phyloP scores from a whole-genome alignment of 2,888 invertebrate genomes.

The Rotaria sp. region DNA sequence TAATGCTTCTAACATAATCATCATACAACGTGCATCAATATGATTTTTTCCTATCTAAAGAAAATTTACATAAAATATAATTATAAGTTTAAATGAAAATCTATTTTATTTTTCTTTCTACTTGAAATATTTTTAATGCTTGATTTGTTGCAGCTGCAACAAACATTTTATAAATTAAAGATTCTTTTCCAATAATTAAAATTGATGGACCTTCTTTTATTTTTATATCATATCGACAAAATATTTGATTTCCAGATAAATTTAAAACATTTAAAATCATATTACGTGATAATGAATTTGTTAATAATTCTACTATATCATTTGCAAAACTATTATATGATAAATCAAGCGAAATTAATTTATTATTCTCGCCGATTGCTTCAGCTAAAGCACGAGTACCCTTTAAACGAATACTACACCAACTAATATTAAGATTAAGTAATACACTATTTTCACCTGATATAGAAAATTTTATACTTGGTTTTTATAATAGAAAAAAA shows the following conservation, averaged over 20 bases:
- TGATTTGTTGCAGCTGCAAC: neutral
- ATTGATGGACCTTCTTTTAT: neutral
- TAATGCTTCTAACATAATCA: neutral
- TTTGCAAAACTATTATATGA: conserved; percentile 15
- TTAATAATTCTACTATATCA: neutral
- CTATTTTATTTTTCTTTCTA: neutral
- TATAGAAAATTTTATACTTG: neutral
- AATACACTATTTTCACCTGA: neutral
- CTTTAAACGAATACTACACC: conserved; percentile 23
- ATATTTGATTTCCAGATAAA: neutral
- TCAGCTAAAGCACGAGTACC: neutral
- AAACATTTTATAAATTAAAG: neutral
- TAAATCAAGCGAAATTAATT: neutral
- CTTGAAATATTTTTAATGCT: neutral
- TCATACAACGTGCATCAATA: neutral
- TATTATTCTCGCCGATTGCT: conserved; percentile 3
- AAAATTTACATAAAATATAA: neutral
- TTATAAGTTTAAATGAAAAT: neutral
- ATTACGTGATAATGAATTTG: conserved; percentile 5
- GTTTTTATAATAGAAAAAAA: too few species aligned
- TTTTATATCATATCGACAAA: neutral
- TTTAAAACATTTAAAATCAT: neutral
- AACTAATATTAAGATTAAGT: neutral
- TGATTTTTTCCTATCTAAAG: conserved; percentile 19
- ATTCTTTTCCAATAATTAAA: neutral